A percentile compares a stretch with the other conserved stretches of the same genome.
Evolutionary conservation across 2,888 invertebrate genomes (phyloP).

Genomic region (Cosmia pyralina): DNA sequence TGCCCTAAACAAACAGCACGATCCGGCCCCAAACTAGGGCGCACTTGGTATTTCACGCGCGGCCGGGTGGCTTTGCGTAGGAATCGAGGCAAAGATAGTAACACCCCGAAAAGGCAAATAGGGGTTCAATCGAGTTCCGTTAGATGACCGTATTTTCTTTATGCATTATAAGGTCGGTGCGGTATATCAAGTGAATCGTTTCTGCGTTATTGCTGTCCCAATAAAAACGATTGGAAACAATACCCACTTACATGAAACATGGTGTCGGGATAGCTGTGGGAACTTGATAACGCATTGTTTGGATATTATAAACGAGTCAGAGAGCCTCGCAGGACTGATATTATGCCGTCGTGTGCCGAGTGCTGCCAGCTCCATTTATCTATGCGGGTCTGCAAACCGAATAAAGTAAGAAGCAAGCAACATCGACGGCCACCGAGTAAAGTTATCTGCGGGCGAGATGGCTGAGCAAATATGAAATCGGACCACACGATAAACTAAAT

Average conservation of each 20-base stretch:
- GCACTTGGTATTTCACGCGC: constrained; percentile 90
- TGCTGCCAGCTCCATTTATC: constrained; percentile 78
- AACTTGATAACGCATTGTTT: constrained; percentile 74
- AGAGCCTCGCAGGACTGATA: constrained; percentile 68
- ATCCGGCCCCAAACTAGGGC: constrained; percentile 88
- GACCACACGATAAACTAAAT: constrained; percentile 76
- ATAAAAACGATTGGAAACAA: constrained; percentile 82
- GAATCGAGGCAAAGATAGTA: constrained; percentile 87
- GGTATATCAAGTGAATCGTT: constrained; percentile 82
- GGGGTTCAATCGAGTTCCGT: constrained; percentile 84
- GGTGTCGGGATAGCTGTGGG: constrained; percentile 70
- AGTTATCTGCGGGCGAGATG: constrained; percentile 86
- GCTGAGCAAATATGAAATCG: constrained; percentile 83
- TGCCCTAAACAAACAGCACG: constrained; percentile 88
- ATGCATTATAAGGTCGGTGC: constrained; percentile 83
- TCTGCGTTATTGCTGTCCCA: constrained; percentile 82
- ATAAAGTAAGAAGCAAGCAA: constrained; percentile 83
- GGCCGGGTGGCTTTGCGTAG: constrained; percentile 85
- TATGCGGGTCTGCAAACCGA: constrained; percentile 87
- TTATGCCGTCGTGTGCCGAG: constrained; percentile 75
- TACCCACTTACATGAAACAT: constrained; percentile 80
- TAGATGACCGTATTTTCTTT: constrained; percentile 86
- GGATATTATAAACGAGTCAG: constrained; percentile 68
- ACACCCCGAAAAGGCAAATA: constrained; percentile 88
- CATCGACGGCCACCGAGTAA: constrained; percentile 75